Percentiles rank a stretch among this genome's conserved stretches.
Evolutionary conservation across 2,888 invertebrate species (phyloP).

Genomic region (Brachycybe producta): DNA sequence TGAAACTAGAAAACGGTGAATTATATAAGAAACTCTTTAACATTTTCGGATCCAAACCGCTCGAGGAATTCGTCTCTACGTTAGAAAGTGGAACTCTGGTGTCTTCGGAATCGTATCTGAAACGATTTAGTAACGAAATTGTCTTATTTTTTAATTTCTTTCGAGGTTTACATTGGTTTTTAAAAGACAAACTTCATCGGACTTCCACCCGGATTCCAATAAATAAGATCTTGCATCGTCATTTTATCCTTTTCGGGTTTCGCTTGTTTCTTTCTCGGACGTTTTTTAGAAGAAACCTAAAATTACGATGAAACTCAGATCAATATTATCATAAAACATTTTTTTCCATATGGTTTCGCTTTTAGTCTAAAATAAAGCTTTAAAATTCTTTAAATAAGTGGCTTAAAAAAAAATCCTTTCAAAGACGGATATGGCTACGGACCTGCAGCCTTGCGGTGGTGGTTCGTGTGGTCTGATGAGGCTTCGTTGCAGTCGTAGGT

Average conservation of each 20-base stretch:
- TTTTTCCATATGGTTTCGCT: too few species aligned
- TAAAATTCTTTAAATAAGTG: too few species aligned
- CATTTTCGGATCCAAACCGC: neutral
- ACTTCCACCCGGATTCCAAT: constrained; percentile 60
- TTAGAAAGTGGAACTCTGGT: neutral
- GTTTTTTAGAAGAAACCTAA: too few species aligned
- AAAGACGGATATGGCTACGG: too few species aligned
- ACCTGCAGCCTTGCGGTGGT: too few species aligned
- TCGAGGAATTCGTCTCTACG: neutral
- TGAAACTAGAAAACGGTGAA: neutral
- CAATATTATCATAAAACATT: too few species aligned
- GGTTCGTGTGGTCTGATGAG: too few species aligned
- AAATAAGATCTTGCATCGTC: constrained; percentile 85
- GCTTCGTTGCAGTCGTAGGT: too few species aligned
- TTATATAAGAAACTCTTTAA: neutral
- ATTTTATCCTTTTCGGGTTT: constrained; percentile 39
- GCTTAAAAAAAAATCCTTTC: too few species aligned
- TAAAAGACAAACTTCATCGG: constrained; percentile 28
- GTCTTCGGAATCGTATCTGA: neutral
- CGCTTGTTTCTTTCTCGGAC: neutral
- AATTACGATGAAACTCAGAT: too few species aligned
- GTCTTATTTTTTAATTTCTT: neutral
- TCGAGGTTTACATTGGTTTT: neutral
- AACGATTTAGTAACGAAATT: neutral
- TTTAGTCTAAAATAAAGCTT: too few species aligned